phyloP scores from a whole-genome alignment of 2,113 vertebrate species.

The Xiphophorus hellerii region DNA sequence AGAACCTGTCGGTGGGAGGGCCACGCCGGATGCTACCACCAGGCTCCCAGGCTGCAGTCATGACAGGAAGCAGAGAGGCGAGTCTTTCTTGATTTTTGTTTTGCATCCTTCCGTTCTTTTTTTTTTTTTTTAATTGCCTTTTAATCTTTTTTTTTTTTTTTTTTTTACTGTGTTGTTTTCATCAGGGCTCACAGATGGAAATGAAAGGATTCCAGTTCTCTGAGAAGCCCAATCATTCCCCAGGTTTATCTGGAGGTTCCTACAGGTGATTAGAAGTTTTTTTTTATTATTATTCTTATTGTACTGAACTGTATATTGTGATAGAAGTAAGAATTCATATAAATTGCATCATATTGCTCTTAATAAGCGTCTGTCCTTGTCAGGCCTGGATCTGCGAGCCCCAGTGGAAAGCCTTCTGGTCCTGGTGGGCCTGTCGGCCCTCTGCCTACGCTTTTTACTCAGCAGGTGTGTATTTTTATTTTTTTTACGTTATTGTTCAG shows the following conservation, averaged over 20 bases:
- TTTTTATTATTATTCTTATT: neutral
- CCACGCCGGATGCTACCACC: constrained; percentile 92
- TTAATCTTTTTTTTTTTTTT: neutral
- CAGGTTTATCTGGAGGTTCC: constrained; percentile 82
- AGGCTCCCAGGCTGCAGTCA: constrained; percentile 88
- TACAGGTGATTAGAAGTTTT: constrained; percentile 85
- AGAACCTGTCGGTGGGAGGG: constrained; percentile 91
- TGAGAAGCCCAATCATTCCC: constrained; percentile 91
- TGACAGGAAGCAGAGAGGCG: constrained; percentile 92
- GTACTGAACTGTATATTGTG: neutral
- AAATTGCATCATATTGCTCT: neutral
- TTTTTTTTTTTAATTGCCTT: too few relatives aligned
- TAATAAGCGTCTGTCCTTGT: neutral
- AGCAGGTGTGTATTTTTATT: constrained; percentile 84
- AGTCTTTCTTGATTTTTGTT: constrained; percentile 20
- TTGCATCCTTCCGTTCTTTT: neutral
- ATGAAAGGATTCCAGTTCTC: constrained; percentile 97
- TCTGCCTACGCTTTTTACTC: constrained; percentile 91
- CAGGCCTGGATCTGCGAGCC: constrained; percentile 97
- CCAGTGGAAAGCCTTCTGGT: constrained; percentile 93
- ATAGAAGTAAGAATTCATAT: neutral
- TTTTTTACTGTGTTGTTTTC: neutral
- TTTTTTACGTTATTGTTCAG: neutral
- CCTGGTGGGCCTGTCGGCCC: constrained; percentile 84
- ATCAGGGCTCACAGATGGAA: constrained; percentile 94